These are phyloP conservation scores for Pandemis cinnamomeana DNA, from an alignment of 2,888 invertebrate species.

Conservation along the genomic window DNA sequence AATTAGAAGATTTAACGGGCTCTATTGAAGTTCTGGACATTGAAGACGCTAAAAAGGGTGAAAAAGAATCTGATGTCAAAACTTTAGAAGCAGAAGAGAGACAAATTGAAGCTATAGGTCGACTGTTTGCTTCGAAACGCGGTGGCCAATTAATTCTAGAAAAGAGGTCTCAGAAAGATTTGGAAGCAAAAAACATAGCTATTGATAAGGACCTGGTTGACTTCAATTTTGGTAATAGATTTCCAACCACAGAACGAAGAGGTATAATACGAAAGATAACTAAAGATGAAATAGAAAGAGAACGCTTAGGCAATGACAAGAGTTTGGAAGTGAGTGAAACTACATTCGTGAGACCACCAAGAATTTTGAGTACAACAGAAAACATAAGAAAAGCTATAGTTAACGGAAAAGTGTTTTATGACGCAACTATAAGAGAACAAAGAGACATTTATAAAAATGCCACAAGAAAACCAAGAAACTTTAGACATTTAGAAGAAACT, in stretches of 20 bases:
- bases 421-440: constrained; percentile 75
- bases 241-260: constrained; percentile 67
- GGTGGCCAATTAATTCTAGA: constrained; percentile 72
- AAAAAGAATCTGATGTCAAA: constrained; percentile 69
- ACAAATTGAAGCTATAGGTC: constrained; percentile 80
- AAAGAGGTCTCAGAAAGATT: constrained; percentile 73
- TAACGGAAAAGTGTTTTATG: constrained; percentile 80
- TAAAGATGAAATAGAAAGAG: constrained; percentile 75
- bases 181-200: constrained; percentile 71
- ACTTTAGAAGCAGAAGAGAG: constrained; percentile 78
- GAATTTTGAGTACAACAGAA: constrained; percentile 73
- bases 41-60: constrained; percentile 69
- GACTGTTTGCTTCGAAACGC: constrained; percentile 71
- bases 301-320: constrained; percentile 63
- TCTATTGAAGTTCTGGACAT: constrained; percentile 78
- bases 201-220: constrained; percentile 70
- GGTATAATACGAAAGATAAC: constrained; percentile 73
- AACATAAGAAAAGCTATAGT: constrained; percentile 76
- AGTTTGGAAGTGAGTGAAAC: constrained; percentile 80
- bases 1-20: constrained; percentile 71
- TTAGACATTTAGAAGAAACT: constrained; percentile 55
- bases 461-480: constrained; percentile 58
- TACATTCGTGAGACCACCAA: constrained; percentile 73
- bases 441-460: constrained; percentile 62
- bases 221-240: constrained; percentile 73